Evolutionary conservation across 2,113 vertebrate species (phyloP), one percentile per base, ranked within the genome.

Genomic region (Vicugna pacos): DNA sequence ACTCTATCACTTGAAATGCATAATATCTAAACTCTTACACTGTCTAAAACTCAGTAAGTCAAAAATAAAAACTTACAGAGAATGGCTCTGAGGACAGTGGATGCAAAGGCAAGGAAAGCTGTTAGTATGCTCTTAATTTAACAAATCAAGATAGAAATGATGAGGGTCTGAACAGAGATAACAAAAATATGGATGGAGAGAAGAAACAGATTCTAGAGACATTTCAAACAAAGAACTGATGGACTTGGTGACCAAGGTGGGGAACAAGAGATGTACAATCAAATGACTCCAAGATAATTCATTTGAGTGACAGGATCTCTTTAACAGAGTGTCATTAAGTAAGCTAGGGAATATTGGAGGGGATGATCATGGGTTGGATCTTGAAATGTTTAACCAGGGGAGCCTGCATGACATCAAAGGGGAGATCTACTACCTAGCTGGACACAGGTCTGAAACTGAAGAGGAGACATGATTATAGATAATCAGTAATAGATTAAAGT

Each of bases 401-500:
- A 75, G 6, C 30, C 46, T 58, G 13, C 11, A 62, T 92, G 79
- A 91, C 54, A 80, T 42, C 50, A 96, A 50, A 35, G 19, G 65
- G 12, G 93, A 82, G 17, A 95, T 46, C 6, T 14, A 64, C 32
- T 52, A 82, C 50, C 48, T 92, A 38, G 30, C 1, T 92, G 8
- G 30, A 90, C 42, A 76, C 26, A 17, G 54, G 20, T 50, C 76
- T 86, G 26, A 94, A 67, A 54, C 12, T 85, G 10, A 88, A 93
- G 15, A 93, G 58, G 11, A 91, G 54, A 69, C 17, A 5, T 64
- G 11, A 65, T 67, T 89, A 88, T 35, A 93, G 30, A 50, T n/a
- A 38, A 4, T 76, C 93, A 87, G 17, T 76, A 62, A 95, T 60
- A 92, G 70, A 86, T 94, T 19, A 83, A 96, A 93, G 58, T n/a